Base-by-base conservation (phyloP, 2,888 invertebrate species). In the Rhaphigaster nebulosa region DNA sequence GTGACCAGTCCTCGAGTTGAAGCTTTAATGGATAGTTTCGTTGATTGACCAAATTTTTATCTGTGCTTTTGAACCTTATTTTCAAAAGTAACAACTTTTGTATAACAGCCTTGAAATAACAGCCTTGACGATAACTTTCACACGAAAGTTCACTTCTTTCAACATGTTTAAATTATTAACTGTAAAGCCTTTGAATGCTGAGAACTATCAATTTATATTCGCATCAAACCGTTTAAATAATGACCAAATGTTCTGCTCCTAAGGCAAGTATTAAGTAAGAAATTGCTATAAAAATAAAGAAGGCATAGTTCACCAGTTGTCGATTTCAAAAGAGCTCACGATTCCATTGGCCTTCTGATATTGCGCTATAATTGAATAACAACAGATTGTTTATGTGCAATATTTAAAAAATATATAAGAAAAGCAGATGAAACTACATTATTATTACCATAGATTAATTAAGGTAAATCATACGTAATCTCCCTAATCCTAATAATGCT, bases 251-350 rank as follows among this genome's bases (percentile, higher is more conserved):
- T 76, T 23, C 38, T 15, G 15, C 38, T 10, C 38, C 38, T 20
- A 10, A 76, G 70, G 70, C 34, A 76, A 34, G 34, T 23, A 76
- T 76, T 76, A 76, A 6, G 70, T 20, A 76, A 76, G 34, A 76
- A 13, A 76, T 76, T 76, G 70, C 70, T 38, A 76, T 76, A n/a
- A 29, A 65, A 52, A 65, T n/a, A n/a, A n/a, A n/a, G n/a, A 76
- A 76, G 70, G 70, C 70, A 76, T 76, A 76, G 70, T 76, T 76
- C 70, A 76, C 70, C 65, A 65, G n/a, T 29, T 29, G 29, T 29
- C 10, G 34, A 23, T 76, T 38, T 76, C 70, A 10, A 76, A 76
- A 76, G 6, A 76, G 38, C 38, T 38, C 70, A 20, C 20, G 18
- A 8, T 34, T 34, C 29, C 1, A 6, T 29, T 29, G 29, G 13